These are phyloP conservation scores for Antedon mediterranea DNA, from an alignment of 53 echinoderm and acorn worm species.

Conservation along the genomic window DNA sequence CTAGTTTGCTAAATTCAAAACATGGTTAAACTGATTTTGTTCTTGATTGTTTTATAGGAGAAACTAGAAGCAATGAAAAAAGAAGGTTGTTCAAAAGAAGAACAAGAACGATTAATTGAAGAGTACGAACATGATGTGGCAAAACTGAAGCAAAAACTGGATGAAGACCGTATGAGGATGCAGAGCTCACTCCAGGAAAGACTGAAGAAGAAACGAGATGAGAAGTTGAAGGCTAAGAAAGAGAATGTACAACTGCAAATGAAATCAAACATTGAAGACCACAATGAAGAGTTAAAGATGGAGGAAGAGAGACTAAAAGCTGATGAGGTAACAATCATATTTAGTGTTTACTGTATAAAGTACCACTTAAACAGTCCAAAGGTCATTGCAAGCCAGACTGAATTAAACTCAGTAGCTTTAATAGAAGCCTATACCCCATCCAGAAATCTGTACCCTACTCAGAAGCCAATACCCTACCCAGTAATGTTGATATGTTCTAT, in stretches of 20 bases:
- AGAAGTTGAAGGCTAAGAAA: conserved; percentile 63
- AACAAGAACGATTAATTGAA: conserved; percentile 55
- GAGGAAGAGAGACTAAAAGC: conserved; percentile 67
- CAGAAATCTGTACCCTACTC: too few relatives aligned
- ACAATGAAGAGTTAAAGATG: conserved; percentile 38
- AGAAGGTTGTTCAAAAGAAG: conserved; percentile 63
- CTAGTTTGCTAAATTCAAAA: too few relatives aligned
- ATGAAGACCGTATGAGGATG: conserved; percentile 87
- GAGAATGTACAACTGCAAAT: conserved; percentile 42
- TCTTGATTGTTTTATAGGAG: conserved; percentile 37
- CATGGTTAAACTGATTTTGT: too few relatives aligned
- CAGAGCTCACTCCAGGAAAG: conserved; percentile 74
- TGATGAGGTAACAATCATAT: conserved; percentile 47
- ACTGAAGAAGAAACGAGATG: conserved; percentile 57
- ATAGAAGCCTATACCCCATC: too few relatives aligned
- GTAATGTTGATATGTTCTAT: too few relatives aligned
- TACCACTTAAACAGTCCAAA: too few relatives aligned
- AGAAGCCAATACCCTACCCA: too few relatives aligned
- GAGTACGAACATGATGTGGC: conserved; percentile 70
- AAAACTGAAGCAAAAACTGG: conserved; percentile 86
- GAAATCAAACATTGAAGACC: conserved; percentile 64
- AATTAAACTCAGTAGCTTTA: too few relatives aligned
- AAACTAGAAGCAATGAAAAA: conserved; percentile 55
- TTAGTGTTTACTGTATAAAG: too few relatives aligned
- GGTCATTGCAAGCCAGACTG: too few relatives aligned